Conservation (phyloP, 2,113 vertebrate species). For the Apistogramma diplotaenia region DNA sequence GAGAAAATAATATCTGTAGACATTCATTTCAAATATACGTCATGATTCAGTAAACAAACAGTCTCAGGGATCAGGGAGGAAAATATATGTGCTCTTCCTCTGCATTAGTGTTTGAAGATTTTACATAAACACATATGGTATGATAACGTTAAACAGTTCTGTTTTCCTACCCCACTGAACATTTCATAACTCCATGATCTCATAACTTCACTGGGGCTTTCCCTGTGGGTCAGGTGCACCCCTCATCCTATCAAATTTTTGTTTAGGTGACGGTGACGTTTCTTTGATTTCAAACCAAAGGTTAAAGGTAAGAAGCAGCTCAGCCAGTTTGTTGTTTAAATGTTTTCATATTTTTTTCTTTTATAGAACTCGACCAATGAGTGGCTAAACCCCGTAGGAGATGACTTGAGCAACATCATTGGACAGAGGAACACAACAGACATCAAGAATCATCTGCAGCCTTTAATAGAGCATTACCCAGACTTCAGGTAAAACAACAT, state of each 20-base stretch:
- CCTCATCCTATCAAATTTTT: not conserved
- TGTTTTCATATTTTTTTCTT: not conserved
- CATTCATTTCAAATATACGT: not conserved
- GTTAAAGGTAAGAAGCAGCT: not conserved
- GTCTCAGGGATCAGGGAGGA: no score
- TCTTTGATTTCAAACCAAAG: not conserved
- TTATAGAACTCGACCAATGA: constrained; percentile 55
- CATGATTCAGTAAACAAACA: not conserved
- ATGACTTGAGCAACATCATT: constrained; percentile 61
- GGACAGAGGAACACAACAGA: constrained; percentile 40
- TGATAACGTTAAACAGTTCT: no score
- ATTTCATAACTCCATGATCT: no score
- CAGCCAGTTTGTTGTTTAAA: not conserved
- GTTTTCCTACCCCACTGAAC: no score
- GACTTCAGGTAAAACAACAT: constrained; percentile 55
- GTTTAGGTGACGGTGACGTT: not conserved
- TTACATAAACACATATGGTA: no score
- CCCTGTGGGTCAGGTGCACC: not conserved
- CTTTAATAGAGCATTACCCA: constrained; percentile 53
- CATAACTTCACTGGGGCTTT: no score
- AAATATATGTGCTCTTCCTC: no score
- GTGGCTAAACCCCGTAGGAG: constrained; percentile 70
- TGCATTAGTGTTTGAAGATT: no score
- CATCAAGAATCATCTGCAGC: constrained; percentile 55
- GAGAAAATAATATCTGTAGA: not conserved